A percentile compares a stretch with the other conserved stretches of the same genome.
phyloP scores from a whole-genome alignment of 2,113 vertebrate genomes.

The Apus apus region DNA sequence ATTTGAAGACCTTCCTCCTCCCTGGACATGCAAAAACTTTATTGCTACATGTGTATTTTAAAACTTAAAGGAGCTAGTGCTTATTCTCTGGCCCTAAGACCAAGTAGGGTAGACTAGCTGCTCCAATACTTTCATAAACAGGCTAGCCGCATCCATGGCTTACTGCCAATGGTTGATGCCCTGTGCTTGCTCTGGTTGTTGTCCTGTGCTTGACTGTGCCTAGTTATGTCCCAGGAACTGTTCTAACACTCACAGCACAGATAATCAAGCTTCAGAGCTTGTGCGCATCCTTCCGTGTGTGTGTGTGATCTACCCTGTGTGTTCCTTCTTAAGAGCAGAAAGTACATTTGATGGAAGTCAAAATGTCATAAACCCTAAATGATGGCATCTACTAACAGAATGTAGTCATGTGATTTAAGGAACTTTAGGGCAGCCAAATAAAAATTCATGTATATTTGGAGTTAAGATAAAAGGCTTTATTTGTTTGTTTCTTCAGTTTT shows the following conservation, averaged over 20 bases:
- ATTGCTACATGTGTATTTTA: background rate
- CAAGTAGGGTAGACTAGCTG: background rate
- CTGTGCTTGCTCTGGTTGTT: no score
- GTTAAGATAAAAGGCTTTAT: background rate
- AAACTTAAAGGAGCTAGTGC: background rate
- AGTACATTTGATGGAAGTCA: background rate
- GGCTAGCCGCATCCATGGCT: background rate
- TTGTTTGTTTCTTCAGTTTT: background rate
- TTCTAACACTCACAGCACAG: background rate
- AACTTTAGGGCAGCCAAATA: background rate
- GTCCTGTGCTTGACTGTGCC: background rate
- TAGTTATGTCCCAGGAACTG: background rate
- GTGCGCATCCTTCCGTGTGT: background rate
- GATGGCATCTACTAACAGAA: background rate
- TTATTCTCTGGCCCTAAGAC: background rate
- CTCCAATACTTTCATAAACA: background rate
- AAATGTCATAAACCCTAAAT: background rate
- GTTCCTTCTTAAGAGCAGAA: background rate
- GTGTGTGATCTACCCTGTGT: background rate
- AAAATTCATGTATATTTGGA: background rate
- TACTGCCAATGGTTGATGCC: background rate
- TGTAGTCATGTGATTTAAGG: background rate
- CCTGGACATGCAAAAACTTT: accelerated
- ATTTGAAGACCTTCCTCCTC: background rate
- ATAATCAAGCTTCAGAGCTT: background rate